A percentile compares a stretch with the other conserved stretches of the same genome.
Evolutionary conservation across 2,113 vertebrate species (phyloP).

Genomic region (Dipodomys spectabilis): DNA sequence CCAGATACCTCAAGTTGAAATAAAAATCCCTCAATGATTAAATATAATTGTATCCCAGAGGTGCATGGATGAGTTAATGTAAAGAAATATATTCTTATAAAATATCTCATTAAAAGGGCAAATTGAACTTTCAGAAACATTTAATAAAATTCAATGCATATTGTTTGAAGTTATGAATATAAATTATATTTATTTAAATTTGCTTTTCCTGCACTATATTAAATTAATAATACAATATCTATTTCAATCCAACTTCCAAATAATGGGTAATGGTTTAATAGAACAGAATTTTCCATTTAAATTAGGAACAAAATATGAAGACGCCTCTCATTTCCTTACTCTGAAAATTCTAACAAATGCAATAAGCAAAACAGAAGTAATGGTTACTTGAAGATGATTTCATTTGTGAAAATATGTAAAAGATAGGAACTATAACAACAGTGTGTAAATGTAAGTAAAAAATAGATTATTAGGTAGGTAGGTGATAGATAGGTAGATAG

Average conservation of each 20-base stretch:
- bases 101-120: not conserved
- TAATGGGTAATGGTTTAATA: not conserved
- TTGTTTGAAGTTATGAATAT: not conserved
- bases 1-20: too few species aligned
- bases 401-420: not conserved
- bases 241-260: not conserved
- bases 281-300: slow-evolving; percentile 11
- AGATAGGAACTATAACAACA: not conserved
- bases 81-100: not conserved
- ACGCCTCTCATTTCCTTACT: not conserved
- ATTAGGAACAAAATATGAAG: slow-evolving; percentile 11
- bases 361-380: slow-evolving; percentile 2
- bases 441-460: not conserved
- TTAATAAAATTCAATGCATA: slow-evolving; percentile 39
- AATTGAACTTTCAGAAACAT: slow-evolving; percentile 47
- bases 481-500: not conserved
- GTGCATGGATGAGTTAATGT: not conserved
- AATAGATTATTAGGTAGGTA: not conserved
- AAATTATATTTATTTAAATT: slow-evolving; percentile 55
- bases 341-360: not conserved
- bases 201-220: not conserved
- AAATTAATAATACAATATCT: slow-evolving; percentile 7
- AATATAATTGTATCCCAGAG: not conserved
- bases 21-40: not conserved
- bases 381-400: not conserved